These are phyloP conservation scores for Xiphorhynchus elegans DNA, from an alignment of 2,113 vertebrate species.

Conservation along the genomic window DNA sequence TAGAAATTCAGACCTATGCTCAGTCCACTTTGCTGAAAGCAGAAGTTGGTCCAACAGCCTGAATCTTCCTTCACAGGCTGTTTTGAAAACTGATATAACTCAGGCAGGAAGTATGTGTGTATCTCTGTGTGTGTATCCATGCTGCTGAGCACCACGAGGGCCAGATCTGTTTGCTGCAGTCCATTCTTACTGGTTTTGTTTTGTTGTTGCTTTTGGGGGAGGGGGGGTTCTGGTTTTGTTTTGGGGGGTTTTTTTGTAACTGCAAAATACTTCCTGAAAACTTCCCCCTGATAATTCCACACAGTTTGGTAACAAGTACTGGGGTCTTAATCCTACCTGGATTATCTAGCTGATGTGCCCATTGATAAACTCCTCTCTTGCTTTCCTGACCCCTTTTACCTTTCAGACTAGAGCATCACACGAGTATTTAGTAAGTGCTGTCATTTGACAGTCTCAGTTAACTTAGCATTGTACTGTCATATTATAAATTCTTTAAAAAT, in stretches of 20 bases:
- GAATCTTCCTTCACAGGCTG: neutral
- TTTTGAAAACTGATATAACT: constrained; percentile 13
- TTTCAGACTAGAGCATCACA: neutral
- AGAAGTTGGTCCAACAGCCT: neutral
- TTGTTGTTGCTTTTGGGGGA: neutral
- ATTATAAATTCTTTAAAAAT: neutral
- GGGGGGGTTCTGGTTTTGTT: too few relatives aligned
- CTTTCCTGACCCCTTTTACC: neutral
- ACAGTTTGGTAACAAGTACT: neutral
- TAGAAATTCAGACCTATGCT: neutral
- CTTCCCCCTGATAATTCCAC: neutral
- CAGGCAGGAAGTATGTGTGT: neutral
- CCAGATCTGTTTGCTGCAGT: neutral
- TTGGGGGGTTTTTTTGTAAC: neutral
- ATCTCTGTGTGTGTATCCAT: neutral
- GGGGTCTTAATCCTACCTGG: neutral
- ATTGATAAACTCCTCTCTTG: neutral
- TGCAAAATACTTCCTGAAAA: neutral
- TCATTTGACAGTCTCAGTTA: neutral
- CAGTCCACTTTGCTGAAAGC: neutral
- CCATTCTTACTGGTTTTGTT: neutral
- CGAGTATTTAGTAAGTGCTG: neutral
- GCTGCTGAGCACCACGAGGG: constrained; percentile 23
- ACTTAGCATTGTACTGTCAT: neutral
- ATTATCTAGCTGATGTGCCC: neutral